Evolutionary conservation across 2,113 vertebrate species (phyloP), one percentile per base, ranked within the genome.

Genomic region (Calyptommatus sinebrachiatus): DNA sequence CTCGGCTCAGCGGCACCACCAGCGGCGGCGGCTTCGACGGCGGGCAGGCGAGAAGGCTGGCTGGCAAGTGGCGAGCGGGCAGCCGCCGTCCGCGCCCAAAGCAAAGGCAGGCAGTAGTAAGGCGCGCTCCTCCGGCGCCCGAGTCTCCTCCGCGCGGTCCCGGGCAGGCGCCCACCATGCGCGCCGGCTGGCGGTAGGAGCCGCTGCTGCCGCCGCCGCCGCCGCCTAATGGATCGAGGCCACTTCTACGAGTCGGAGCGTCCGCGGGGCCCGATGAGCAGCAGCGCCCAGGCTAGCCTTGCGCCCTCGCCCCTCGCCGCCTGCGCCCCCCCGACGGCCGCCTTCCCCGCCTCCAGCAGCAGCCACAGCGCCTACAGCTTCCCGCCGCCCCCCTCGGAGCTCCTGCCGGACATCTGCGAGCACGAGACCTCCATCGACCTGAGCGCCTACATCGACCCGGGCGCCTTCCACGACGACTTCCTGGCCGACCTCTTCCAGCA

Each of bases 381-480:
- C 79, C 94, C 92, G 95, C 89, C 93, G 77, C 91, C 90, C 75
- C 83, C 92, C 76, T 92, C 94, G 85, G 96, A 97, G 79, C 94
- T 97, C 88, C 94, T 97, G 89, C 94, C 94, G 18, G 97, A 97
- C 73, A 97, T 99, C 93, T 98, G 97, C 86, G 98, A 99, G 91
- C 96, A 96, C 96, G 98, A 99, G 93, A 97, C 96, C 89, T 99
- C 98, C 86, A 99, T 99, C 89, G 98, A 99, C 92, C 97, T 99
- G 92, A 98, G 97, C 92, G 98, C 98, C 72, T 99, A 99, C 95
- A 99, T 99, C 83, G 98, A 99, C 92, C 97, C 98, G 29, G 92
- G 97, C 35, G 97, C 98, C 31, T 98, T 99, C 88, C 98, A 99
- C 97, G 98, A 99, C 97, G 98, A 99, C 91, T 99, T 99, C 91